Base-by-base conservation (phyloP, 2,797 vertebrate species). In the Steatocranus sp. region DNA sequence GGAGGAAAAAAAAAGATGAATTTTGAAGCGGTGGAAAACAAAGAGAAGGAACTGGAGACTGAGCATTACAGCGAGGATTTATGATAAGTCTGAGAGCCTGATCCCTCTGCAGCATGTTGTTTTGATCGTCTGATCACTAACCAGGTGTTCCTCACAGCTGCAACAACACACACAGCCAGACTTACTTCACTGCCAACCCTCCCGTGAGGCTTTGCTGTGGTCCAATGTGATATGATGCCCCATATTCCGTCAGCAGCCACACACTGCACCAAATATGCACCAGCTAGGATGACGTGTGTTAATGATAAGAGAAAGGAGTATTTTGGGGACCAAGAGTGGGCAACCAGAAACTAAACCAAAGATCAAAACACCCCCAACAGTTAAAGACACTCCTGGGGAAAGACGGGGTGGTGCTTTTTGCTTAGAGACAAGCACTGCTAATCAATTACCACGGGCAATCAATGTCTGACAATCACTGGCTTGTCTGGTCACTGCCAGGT, bases 111-210 rank as follows among this genome's bases (percentile, higher is more conserved):
- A 23, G 70, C 30, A 4, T 73, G 75, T 70, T 83, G 87, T 90
- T 92, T 80, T 84, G 82, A 87, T 90, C 66, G 18, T 77, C 41
- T 74, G 48, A 82, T 82, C 46, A 56, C 46, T n/a, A 76, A 84
- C 83, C 91, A 92, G 91, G 83, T 93, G 91, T 90, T 88, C 75
- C 23, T 80, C 89, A 80, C 89, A 94, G 91, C 91, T 93, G 89
- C 86, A 86, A 79, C 83, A 87, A 91, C 90, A 89, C 10, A 53
- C 76, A 80, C 77, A 48, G 20, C 10, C 70, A 80, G 68, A 48
- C 80, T 34, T 46, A 63, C 75, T 50, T 56, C 63, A 77, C 81
- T 77, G 73, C 68, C 46, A 17, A 63, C 48, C 76, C 75, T 88
- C 88, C 92, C 20, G 76, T 51, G 76, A 86, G 83, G 76, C 53